Conservation (phyloP, 2,113 vertebrate genomes). For the Numenius arquata region DNA sequence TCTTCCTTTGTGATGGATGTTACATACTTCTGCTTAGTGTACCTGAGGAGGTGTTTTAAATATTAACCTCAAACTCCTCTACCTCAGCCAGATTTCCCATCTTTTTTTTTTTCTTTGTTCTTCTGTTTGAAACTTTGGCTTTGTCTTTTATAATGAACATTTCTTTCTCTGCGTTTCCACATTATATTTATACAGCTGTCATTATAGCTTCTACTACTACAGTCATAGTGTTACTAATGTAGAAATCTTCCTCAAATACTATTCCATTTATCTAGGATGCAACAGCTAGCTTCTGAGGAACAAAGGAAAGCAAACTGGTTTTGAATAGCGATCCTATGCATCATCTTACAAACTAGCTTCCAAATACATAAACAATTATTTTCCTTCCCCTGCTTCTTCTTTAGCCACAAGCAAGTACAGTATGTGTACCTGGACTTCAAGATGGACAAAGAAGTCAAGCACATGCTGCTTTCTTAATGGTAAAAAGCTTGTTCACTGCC, state of each 20-base stretch:
- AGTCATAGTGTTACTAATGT: neutral
- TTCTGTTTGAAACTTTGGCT: neutral
- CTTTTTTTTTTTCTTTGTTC: neutral
- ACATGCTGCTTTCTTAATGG: constrained; percentile 70
- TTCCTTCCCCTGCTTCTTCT: neutral
- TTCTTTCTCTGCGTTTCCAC: neutral
- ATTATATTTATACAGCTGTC: neutral
- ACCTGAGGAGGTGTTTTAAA: neutral
- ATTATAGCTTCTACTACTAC: neutral
- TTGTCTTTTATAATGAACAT: neutral
- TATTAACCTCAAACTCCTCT: neutral
- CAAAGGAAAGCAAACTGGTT: neutral
- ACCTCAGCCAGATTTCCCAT: neutral
- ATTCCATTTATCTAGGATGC: neutral
- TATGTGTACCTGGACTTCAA: constrained; percentile 79
- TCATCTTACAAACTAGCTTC: neutral
- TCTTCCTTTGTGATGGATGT: neutral
- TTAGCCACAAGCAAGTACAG: constrained; percentile 79
- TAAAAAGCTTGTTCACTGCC: neutral
- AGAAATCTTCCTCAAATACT: neutral
- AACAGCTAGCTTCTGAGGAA: neutral
- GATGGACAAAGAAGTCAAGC: constrained; percentile 67
- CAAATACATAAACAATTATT: neutral
- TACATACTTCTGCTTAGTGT: neutral
- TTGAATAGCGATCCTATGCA: neutral